A percentile compares a stretch with the other conserved stretches of the same genome.
Evolutionary conservation across 2,113 vertebrate genomes (phyloP).

Genomic region (Pteruthius melanotis): DNA sequence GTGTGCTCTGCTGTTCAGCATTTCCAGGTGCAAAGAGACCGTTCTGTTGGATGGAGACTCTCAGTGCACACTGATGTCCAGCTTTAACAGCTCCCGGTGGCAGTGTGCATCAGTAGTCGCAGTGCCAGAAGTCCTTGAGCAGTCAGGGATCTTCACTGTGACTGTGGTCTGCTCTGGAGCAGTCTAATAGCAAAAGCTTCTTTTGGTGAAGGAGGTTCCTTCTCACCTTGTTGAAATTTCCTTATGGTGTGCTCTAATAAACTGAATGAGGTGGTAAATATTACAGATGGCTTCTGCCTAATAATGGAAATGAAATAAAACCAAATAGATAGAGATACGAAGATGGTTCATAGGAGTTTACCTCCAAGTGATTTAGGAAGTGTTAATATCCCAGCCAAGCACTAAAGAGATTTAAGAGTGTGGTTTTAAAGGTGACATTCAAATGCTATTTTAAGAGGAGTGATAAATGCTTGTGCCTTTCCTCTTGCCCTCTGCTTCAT

Average conservation of each 20-base stretch:
- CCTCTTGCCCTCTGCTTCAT: slow-evolving; percentile 42
- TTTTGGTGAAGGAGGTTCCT: neutral
- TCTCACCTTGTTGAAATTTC: neutral
- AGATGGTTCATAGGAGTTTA: slow-evolving; percentile 7
- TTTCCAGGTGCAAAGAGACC: neutral
- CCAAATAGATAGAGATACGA: neutral
- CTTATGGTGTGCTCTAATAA: neutral
- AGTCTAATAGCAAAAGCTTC: neutral
- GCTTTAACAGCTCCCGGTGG: neutral
- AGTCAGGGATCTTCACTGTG: neutral
- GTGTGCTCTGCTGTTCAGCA: neutral
- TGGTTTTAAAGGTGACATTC: slow-evolving; percentile 67
- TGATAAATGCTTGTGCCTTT: slow-evolving; percentile 64
- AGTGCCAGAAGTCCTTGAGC: neutral
- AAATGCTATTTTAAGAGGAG: slow-evolving; percentile 69
- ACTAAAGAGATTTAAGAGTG: slow-evolving; percentile 54
- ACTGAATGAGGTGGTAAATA: neutral
- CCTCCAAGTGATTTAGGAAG: slow-evolving; percentile 58
- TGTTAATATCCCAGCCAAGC: slow-evolving; percentile 37
- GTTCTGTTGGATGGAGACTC: neutral
- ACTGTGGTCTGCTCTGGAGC: neutral
- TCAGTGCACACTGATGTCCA: neutral
- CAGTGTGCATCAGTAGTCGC: neutral
- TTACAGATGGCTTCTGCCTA: neutral
- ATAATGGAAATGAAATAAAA: neutral